Percentiles rank a stretch among this genome's conserved stretches.
phyloP scores from a whole-genome alignment of 2,888 invertebrate species.

The Megalurothrips usitatus region DNA sequence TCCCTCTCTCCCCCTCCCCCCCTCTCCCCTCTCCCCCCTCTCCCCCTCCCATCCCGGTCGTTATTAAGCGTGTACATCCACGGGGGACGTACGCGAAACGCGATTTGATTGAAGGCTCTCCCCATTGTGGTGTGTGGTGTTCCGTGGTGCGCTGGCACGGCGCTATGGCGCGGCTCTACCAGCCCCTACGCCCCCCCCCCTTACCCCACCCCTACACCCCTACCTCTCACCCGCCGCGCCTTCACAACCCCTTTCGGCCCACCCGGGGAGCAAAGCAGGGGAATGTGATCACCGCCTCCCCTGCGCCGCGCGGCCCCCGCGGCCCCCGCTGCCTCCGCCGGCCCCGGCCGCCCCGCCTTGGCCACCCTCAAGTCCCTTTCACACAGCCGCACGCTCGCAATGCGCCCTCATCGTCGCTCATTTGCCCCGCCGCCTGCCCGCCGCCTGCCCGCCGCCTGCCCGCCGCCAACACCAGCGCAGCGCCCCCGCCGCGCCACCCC shows the following conservation, averaged over 20 bases:
- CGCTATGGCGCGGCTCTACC: too few relatives aligned
- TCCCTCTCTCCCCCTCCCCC: background rate
- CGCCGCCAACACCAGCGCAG: background rate
- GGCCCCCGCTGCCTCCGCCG: background rate
- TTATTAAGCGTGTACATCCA: conserved; percentile 2
- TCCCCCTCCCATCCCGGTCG: background rate
- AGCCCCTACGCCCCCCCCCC: too few relatives aligned
- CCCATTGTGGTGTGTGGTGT: background rate
- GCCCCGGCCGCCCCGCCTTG: too few relatives aligned
- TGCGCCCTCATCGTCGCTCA: background rate
- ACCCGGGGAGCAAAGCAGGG: background rate
- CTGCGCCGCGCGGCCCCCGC: background rate
- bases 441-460: background rate
- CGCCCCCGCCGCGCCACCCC: background rate
- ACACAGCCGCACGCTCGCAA: background rate
- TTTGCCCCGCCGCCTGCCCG: background rate
- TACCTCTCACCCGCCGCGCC: too few relatives aligned
- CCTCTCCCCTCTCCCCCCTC: background rate
- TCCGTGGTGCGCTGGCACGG: too few relatives aligned
- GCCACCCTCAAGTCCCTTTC: conserved; percentile 14
- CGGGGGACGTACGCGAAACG: background rate
- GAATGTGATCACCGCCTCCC: conserved; percentile 21
- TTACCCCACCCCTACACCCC: background rate
- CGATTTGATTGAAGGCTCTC: conserved; percentile 15
- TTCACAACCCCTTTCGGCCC: too few relatives aligned